These are phyloP conservation scores for Cheilosia grossa DNA, from an alignment of 2,888 invertebrate genomes.

Conservation along the genomic window DNA sequence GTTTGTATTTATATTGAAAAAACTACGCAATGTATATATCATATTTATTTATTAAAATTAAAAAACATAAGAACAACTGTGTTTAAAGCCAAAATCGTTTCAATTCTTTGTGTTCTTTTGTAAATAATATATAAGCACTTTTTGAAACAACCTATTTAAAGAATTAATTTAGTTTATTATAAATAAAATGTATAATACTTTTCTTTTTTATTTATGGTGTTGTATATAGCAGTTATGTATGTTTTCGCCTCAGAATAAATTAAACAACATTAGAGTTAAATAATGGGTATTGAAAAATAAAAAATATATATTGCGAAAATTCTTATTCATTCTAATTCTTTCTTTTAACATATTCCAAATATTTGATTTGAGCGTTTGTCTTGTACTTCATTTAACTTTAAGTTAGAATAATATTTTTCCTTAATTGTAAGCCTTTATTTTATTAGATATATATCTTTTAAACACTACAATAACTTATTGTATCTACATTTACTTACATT, in stretches of 20 bases:
- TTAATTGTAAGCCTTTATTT: constrained; percentile 15
- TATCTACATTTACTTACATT: constrained; percentile 15
- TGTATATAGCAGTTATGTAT: constrained; percentile 20
- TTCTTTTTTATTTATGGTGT: not conserved
- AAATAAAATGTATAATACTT: constrained; percentile 31
- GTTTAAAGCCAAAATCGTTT: constrained; percentile 49
- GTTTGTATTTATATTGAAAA: constrained; percentile 14
- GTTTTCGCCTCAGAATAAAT: not conserved
- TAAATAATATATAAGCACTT: constrained; percentile 50
- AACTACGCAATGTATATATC: constrained; percentile 37
- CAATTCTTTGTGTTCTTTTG: constrained; percentile 18
- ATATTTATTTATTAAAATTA: constrained; percentile 25
- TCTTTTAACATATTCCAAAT: constrained; percentile 36
- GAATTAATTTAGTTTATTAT: constrained; percentile 17
- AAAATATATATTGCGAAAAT: not conserved
- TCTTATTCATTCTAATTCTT: not conserved
- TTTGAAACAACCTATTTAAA: constrained; percentile 38
- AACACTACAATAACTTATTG: constrained; percentile 42
- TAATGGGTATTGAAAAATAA: not conserved
- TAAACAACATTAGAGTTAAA: constrained; percentile 13
- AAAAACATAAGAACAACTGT: constrained; percentile 43
- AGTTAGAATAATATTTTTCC: constrained; percentile 48
- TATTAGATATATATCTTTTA: constrained; percentile 6
- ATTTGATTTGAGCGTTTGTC: constrained; percentile 61
- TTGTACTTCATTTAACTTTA: constrained; percentile 60